Conservation (phyloP, 2,888 invertebrate species). For the Anarsia innoxiella region DNA sequence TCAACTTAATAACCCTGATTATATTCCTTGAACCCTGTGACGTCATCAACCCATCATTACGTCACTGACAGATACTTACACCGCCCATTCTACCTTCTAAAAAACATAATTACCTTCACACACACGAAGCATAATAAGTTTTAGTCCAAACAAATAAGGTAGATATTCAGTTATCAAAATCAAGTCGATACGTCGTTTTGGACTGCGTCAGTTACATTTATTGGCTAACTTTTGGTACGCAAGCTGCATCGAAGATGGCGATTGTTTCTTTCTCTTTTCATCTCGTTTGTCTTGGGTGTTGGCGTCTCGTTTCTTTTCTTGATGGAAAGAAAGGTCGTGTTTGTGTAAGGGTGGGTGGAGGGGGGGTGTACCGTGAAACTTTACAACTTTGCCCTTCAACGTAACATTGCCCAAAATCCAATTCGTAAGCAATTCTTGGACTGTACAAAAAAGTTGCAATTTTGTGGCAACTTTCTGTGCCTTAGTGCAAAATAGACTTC, state of each 20-base stretch:
- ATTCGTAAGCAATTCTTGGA: no score
- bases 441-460: no score
- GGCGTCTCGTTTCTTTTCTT: constrained; percentile 54
- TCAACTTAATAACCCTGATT: constrained; percentile 41
- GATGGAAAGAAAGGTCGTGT: constrained; percentile 60
- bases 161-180: no score
- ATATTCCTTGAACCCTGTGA: constrained; percentile 47
- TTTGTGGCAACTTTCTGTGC: no score
- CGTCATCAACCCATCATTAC: constrained; percentile 48
- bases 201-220: constrained; percentile 41
- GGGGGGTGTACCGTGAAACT: no score
- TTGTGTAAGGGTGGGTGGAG: constrained; percentile 51
- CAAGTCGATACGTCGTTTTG: constrained; percentile 45
- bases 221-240: constrained; percentile 72
- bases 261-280: constrained; percentile 42
- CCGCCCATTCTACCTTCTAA: constrained; percentile 43
- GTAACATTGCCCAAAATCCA: no score
- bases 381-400: no score
- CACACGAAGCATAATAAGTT: constrained; percentile 29
- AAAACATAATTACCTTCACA: constrained; percentile 52
- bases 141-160: no score
- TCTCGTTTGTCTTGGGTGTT: constrained; percentile 24
- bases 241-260: constrained; percentile 72
- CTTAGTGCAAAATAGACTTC: no score
- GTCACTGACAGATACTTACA: constrained; percentile 29